Percentiles rank a stretch among this genome's conserved stretches.
phyloP scores from a whole-genome alignment of 2,888 invertebrate genomes.

The Parnassius smintheus region DNA sequence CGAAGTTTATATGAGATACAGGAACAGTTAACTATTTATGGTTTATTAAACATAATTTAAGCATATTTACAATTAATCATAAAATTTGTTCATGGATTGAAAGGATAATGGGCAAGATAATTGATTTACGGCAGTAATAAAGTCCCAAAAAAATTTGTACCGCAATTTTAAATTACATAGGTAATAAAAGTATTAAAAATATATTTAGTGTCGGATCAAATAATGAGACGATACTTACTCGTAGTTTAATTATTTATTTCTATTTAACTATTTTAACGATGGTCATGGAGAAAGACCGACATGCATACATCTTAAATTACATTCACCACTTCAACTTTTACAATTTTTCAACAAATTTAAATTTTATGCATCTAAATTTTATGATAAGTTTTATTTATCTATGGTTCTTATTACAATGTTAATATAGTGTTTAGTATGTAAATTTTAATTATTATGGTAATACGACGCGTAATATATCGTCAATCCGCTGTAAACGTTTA shows the following conservation, averaged over 20 bases:
- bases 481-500: slow-evolving; percentile 24
- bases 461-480: slow-evolving; percentile 1
- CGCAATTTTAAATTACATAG: not conserved
- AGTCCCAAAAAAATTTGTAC: not conserved
- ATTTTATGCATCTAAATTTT: too few species aligned
- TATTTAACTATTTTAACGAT: too few species aligned
- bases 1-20: too few species aligned
- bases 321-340: too few species aligned
- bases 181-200: not conserved
- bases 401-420: not conserved
- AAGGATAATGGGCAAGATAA: slow-evolving; percentile 7
- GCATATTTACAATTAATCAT: not conserved
- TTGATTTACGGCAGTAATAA: slow-evolving; percentile 19
- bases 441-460: slow-evolving; percentile 11
- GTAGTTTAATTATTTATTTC: too few species aligned
- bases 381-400: too few species aligned
- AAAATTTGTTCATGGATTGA: slow-evolving; percentile 8
- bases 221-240: too few species aligned
- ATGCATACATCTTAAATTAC: too few species aligned
- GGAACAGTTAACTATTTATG: too few species aligned
- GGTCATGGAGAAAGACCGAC: too few species aligned
- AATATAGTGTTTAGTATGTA: not conserved
- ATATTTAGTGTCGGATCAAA: not conserved
- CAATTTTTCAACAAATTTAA: too few species aligned
- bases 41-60: not conserved